Conservation (phyloP, 2,797 vertebrate species). For the Hozukius guyotensis region DNA sequence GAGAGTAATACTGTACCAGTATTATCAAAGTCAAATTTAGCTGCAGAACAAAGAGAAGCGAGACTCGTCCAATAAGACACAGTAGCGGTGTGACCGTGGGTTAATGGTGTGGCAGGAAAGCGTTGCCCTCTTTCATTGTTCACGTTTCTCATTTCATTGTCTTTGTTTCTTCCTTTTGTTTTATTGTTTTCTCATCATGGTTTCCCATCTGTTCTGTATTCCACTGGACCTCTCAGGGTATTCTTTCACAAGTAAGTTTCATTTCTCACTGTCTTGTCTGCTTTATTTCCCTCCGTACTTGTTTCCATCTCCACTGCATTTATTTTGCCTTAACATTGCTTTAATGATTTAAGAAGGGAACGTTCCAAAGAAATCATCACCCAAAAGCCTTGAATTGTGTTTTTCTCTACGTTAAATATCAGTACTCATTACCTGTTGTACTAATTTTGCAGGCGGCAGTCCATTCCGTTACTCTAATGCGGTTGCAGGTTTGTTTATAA, state of each 20-base stretch:
- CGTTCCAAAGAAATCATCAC: not conserved
- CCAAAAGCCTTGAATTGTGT: not conserved
- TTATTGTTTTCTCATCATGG: constrained; percentile 82
- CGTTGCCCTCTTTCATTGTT: constrained; percentile 46
- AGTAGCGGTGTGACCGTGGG: not conserved
- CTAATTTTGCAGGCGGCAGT: constrained; percentile 44
- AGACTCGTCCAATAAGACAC: not conserved
- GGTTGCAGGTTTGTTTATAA: constrained; percentile 55
- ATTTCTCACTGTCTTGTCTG: constrained; percentile 54
- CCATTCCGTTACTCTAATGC: constrained; percentile 42
- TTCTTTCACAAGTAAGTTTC: constrained; percentile 96
- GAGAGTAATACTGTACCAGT: not conserved
- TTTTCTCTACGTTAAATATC: not conserved
- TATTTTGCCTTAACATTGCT: not conserved
- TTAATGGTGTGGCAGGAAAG: constrained; percentile 41
- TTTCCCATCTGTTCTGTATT: constrained; percentile 89
- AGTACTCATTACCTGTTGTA: constrained; percentile 20
- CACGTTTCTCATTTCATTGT: constrained; percentile 80
- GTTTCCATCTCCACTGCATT: constrained; percentile 14
- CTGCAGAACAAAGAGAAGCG: not conserved
- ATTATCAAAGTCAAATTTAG: not conserved
- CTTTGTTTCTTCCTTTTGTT: constrained; percentile 78
- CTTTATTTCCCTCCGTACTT: constrained; percentile 22
- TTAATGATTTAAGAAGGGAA: not conserved
- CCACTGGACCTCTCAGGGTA: constrained; percentile 90